These are phyloP conservation scores for Anastrepha obliqua DNA, from an alignment of 1,140 invertebrate species.

Conservation along the genomic window DNA sequence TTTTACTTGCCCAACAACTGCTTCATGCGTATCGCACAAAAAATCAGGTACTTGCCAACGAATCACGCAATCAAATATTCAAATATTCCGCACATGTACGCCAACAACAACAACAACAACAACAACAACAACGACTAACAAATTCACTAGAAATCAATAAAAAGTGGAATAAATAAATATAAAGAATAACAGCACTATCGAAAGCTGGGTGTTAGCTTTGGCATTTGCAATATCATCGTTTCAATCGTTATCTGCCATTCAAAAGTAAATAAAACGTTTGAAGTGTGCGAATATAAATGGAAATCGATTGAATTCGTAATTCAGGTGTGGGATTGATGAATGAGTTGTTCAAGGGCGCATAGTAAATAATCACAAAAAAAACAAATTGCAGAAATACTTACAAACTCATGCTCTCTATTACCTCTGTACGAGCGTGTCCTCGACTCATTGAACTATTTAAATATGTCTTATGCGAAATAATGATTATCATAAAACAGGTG, in stretches of 20 bases:
- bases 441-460: neutral
- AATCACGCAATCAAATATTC: neutral
- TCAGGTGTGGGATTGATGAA: neutral
- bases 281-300: neutral
- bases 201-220: neutral
- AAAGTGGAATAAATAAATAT: neutral
- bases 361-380: neutral
- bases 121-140: neutral
- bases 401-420: neutral
- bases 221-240: neutral
- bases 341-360: conserved; percentile 1
- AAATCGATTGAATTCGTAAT: neutral
- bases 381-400: neutral
- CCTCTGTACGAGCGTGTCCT: neutral
- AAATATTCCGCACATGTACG: neutral
- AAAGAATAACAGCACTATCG: neutral
- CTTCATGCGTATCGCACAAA: neutral
- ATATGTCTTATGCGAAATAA: too few relatives aligned
- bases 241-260: neutral
- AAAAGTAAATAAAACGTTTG: conserved; percentile 10
- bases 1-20: neutral
- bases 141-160: neutral
- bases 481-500: too few relatives aligned
- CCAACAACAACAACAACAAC: neutral
- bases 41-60: neutral